Evolutionary conservation across 2,113 vertebrate species (phyloP), one percentile per base, ranked within the genome.

Genomic region (Scopus umbretta): DNA sequence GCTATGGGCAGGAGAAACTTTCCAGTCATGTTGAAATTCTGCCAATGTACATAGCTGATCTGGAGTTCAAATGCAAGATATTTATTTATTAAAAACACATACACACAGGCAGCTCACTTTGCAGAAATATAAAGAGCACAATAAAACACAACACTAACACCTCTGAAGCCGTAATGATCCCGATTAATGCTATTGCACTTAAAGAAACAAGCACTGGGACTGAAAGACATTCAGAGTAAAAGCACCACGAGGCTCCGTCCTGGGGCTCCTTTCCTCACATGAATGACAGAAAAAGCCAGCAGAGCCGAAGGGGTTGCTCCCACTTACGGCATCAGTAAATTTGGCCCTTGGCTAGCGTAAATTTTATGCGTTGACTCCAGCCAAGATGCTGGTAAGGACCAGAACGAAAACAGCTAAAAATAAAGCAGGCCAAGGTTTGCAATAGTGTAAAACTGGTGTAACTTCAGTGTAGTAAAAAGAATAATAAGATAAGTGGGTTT

Each of bases 21-120:
- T 96, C 96, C 94, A 97, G 94, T 81, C 63, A 7, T 52, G 63
- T 13, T 97, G 96, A 96, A 95, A 76, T 66, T 30, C 90, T 94
- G 97, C 95, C 96, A 97, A 88, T 5, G 17, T 81, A 92, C 92
- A 95, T 8, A 95, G 68, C 40, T 23, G 56, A 95, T 25, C 53
- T 61, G 49, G 80, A 96, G 88, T 50, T 95, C 94, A 94, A 96
- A 96, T 78, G 86, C 38, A 88, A 93, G 96, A 81, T 62, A 16
- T 92, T 93, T 94, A 88, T 96, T 93, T 95, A 83, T 88, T 90
- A 65, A 74, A 87, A 92, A 74, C 71, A 95, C 74, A 95, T 27
- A 90, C 29, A 43, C 73, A 80, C 6, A 40, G 66, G 82, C 92
- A 95, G 71, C 58, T 90, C 34, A 9, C 87, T 92, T 62, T 83